Base-by-base conservation (phyloP, 2,797 vertebrate species). In the Ammospiza maritima region DNA sequence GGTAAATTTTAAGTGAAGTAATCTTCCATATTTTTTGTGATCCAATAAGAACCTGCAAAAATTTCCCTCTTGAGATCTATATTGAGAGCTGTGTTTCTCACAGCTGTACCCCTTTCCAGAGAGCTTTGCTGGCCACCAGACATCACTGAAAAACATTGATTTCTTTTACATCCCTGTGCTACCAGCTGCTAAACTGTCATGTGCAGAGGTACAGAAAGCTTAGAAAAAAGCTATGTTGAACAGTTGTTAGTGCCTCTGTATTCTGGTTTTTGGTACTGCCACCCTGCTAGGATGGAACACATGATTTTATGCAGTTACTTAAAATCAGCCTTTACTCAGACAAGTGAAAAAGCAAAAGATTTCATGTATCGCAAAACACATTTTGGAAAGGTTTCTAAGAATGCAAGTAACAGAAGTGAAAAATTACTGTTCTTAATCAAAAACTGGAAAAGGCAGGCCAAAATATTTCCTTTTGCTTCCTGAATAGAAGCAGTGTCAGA, bases 251-350 rank as follows among this genome's bases (percentile, higher is more conserved):
- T 48, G 34, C 8, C 23, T n/a, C 47, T 65, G 30, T 58, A 30
- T 20, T 56, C 19, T 29, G 30, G 16, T 23, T 90, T 77, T 65
- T 3, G 12, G 18, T 53, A 38, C 10, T 38, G 32, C 15, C 4
- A 30, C 11, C 7, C 19, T 85, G 45, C 5, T 34, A 36, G n/a
- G 11, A 20, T 38, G 34, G 21, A 81, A 44, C 0, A 0, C 0
- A 0, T 40, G 34, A 20, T 93, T 89, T 93, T 71, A 72, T 5
- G 2, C 20, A 10, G 9, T 51, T 71, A 38, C 14, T 48, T 74
- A 77, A 88, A 85, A 77, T 53, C n/a, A 64, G 9, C 11, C 9
- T 76, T 89, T 65, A 45, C 13, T 84, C 13, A 44, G 26, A 62
- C 8, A 60, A 72, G 9, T 72, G 1, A 67, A 72, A 86, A 72